phyloP scores from a whole-genome alignment of 2,113 vertebrate species.

The Sinocyclocheilus rhinocerous region DNA sequence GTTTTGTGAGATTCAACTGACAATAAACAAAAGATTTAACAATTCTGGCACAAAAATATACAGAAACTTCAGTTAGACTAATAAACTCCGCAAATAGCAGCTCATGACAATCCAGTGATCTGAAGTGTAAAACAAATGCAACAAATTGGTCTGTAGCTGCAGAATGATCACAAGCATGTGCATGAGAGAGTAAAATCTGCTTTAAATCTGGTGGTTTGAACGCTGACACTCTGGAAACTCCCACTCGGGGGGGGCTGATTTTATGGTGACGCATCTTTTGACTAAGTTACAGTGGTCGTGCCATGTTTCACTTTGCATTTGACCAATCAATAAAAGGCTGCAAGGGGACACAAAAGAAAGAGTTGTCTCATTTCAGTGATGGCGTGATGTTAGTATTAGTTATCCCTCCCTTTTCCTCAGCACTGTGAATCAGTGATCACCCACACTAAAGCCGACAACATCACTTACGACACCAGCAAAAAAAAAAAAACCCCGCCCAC shows the following conservation, averaged over 20 bases:
- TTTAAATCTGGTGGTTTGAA: neutral
- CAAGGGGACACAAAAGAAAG: neutral
- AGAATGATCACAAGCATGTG: no score
- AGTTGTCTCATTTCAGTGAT: slow-evolving; percentile 23
- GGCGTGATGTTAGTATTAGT: neutral
- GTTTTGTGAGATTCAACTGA: neutral
- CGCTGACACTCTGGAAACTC: slow-evolving; percentile 10
- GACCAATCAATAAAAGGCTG: neutral
- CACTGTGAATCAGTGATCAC: slow-evolving; percentile 55
- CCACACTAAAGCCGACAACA: slow-evolving; percentile 11
- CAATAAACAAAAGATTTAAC: neutral
- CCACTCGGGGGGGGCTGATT: neutral
- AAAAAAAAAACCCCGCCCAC: slow-evolving; percentile 37
- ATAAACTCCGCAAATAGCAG: neutral
- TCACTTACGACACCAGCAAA: neutral
- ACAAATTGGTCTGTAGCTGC: neutral
- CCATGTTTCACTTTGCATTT: neutral
- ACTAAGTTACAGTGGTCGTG: neutral
- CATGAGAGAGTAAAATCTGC: neutral
- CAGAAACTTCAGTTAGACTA: neutral
- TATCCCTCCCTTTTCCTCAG: slow-evolving; percentile 49
- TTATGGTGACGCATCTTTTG: neutral
- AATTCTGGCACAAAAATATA: neutral
- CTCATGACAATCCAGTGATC: neutral
- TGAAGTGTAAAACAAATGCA: neutral